Evolutionary conservation across 53 echinoderm and acorn worm species (phyloP), one percentile per base, ranked within the genome.

Genomic region (Paracentrotus lividus): DNA sequence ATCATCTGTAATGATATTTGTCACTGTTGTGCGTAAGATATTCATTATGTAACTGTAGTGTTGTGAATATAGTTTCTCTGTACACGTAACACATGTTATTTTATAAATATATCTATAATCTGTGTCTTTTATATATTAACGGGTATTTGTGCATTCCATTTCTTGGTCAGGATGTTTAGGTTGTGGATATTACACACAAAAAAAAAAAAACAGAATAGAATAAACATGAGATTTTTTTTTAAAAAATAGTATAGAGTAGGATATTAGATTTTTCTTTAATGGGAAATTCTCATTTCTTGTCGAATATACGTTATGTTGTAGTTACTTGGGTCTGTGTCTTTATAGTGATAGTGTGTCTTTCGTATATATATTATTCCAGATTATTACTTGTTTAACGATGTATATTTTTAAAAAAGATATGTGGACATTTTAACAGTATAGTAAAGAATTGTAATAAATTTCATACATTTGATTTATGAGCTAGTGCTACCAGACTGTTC

Each of bases 61-160:
- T 72, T 72, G 72, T 72, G 40, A 72, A 20, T 72, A 40, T 32
- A 32, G 4, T 67, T 20, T 40, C 4, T 9, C 2, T 21, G 15
- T 40, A 72, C 36, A 20, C 0, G 57, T 18, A 57, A 57, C 16
- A 57, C 21, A 57, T 38, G 3, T 72, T 72, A 20, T 72, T 7
- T 18, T 18, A 1, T 18, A 72, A 38, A 72, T 72, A 20, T 72
- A 5, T 72, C 12, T 20, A 2, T 38, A 38, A 69, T 72, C 36
- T 40, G 6, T 72, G 32, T 72, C 72, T 18, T 72, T 72, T 32
- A 32, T 72, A 32, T 72, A n/a, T n/a, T n/a, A 10, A 36, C 72
- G 72, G 72, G 72, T 72, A 72, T 40, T 69, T 72, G 72, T 72
- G 72, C 72, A 72, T 72, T 68, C 36, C 33, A 20, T 72, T 4